Percentiles rank a stretch among this genome's conserved stretches.
Evolutionary conservation across 2,797 vertebrate genomes (phyloP).

Genomic region (Hippopotamyrus pictus): DNA sequence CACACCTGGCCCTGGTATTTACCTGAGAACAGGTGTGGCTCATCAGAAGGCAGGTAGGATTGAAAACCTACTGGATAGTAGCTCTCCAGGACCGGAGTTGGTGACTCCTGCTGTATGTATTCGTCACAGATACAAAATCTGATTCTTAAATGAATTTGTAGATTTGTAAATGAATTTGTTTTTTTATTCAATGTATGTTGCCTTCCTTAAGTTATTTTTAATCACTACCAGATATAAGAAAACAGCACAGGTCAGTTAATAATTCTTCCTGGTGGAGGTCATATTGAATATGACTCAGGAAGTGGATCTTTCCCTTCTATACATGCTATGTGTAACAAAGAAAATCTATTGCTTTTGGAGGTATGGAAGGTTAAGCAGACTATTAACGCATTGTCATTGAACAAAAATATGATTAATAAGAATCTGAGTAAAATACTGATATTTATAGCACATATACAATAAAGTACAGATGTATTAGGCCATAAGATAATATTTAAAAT

Average conservation of each 20-base stretch:
- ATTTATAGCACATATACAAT: not conserved
- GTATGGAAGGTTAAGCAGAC: not conserved
- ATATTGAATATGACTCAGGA: not conserved
- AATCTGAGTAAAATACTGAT: not conserved
- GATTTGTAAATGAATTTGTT: not conserved
- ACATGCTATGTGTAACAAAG: not conserved
- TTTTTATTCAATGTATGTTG: not conserved
- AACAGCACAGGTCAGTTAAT: not conserved
- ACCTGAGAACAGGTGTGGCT: too few relatives aligned
- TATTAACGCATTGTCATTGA: not conserved
- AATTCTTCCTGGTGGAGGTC: not conserved
- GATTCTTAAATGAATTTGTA: not conserved
- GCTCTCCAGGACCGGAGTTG: too few relatives aligned
- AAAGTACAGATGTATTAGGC: not conserved
- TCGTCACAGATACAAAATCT: not conserved
- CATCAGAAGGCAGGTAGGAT: too few relatives aligned
- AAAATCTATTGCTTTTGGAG: slow-evolving; percentile 2
- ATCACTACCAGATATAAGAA: not conserved
- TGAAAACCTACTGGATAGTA: too few relatives aligned
- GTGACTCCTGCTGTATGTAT: not conserved
- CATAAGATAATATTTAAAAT: not conserved
- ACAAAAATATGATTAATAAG: not conserved
- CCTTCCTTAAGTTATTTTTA: not conserved
- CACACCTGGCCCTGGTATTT: too few relatives aligned
- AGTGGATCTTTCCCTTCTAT: not conserved